Percentiles rank a stretch among this genome's conserved stretches.
phyloP scores from a whole-genome alignment of 1,140 invertebrate genomes.

The Neodiprion lecontei region DNA sequence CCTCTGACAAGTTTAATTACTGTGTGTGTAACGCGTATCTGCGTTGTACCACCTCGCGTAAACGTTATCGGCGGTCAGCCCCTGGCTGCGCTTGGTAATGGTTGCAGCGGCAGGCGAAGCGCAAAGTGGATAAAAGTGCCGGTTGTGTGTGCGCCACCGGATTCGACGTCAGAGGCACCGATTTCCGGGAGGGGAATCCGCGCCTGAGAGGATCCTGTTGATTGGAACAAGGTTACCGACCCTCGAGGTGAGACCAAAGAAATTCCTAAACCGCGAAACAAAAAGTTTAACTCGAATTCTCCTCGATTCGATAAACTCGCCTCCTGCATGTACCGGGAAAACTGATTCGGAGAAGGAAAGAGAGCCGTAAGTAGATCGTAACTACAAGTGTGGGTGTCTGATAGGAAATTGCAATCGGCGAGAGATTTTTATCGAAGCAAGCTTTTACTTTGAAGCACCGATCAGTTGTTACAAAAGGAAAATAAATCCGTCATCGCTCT shows the following conservation, averaged over 20 bases:
- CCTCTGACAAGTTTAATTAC: constrained; percentile 7
- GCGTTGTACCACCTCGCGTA: background rate
- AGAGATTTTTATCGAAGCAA: too few species aligned
- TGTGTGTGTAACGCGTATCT: background rate
- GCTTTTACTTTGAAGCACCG: too few species aligned
- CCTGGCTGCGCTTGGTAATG: background rate
- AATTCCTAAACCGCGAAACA: constrained; percentile 35
- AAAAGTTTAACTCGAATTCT: constrained; percentile 44
- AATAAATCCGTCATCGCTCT: too few species aligned
- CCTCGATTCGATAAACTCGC: constrained; percentile 18
- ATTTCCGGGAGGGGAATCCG: constrained; percentile 22
- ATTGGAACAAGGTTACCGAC: constrained; percentile 40
- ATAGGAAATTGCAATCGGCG: too few species aligned
- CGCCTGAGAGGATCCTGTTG: constrained; percentile 42
- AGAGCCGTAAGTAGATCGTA: too few species aligned
- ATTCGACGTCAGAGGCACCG: constrained; percentile 7
- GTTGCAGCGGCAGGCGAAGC: too few species aligned
- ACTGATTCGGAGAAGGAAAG: background rate
- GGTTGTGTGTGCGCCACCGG: background rate
- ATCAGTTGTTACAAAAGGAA: too few species aligned
- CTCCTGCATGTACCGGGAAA: constrained; percentile 7
- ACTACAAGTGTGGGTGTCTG: too few species aligned
- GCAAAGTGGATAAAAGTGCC: background rate
- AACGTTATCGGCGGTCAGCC: background rate
- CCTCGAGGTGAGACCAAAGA: constrained; percentile 27